phyloP scores from a whole-genome alignment of 2,797 vertebrate genomes.

The Premnoplex brunnescens region DNA sequence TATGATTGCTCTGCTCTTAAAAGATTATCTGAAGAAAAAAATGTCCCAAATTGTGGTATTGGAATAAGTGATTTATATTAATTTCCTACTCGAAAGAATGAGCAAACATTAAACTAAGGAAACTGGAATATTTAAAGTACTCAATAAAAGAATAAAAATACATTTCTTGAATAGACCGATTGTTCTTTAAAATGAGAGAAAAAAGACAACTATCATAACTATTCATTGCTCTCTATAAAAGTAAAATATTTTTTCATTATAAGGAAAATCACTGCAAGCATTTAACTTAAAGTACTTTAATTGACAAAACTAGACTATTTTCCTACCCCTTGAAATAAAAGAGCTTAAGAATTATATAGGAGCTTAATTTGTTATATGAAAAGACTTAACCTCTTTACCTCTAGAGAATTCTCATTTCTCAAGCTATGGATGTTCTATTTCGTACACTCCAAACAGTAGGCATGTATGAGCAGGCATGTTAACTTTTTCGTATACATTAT shows the following conservation, averaged over 20 bases:
- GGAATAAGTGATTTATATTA: slow-evolving; percentile 3
- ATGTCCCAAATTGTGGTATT: background rate
- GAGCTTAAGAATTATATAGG: slow-evolving; percentile 1
- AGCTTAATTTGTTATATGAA: slow-evolving; percentile 9
- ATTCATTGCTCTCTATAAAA: background rate
- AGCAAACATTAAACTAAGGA: slow-evolving; percentile 18
- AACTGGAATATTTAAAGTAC: slow-evolving; percentile 17
- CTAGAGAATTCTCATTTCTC: slow-evolving; percentile 9
- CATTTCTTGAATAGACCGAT: slow-evolving; percentile 35
- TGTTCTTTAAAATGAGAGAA: slow-evolving; percentile 30
- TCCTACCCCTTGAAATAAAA: background rate
- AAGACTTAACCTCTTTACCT: slow-evolving; percentile 34
- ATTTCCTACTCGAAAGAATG: slow-evolving; percentile 22
- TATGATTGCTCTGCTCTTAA: slow-evolving; percentile 4
- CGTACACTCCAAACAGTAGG: background rate
- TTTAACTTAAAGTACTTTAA: slow-evolving; percentile 26
- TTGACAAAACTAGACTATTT: background rate
- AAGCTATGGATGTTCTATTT: background rate
- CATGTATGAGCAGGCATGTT: background rate
- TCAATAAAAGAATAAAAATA: background rate
- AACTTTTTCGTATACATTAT: background rate
- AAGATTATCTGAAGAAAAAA: slow-evolving; percentile 1
- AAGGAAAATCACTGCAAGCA: background rate
- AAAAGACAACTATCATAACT: background rate
- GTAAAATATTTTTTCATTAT: slow-evolving; percentile 6